These are phyloP conservation scores for Eidolon dupreanum DNA, from an alignment of 2,797 vertebrate species.

Conservation along the genomic window DNA sequence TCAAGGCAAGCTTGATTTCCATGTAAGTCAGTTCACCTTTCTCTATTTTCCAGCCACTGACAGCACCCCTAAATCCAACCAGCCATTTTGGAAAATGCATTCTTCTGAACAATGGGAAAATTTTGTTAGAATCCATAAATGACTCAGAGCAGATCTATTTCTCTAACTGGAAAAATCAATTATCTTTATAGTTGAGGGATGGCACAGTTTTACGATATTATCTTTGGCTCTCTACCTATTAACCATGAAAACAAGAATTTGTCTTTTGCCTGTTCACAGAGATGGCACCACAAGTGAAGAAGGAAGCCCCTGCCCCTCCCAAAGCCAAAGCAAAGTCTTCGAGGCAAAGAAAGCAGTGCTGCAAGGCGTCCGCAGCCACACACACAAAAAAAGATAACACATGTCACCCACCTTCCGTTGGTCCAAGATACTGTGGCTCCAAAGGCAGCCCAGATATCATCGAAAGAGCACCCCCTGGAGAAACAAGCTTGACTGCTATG, in stretches of 20 bases:
- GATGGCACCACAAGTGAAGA: too few relatives aligned
- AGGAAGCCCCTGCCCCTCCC: too few relatives aligned
- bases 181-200: background rate
- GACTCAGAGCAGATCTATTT: background rate
- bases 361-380: too few relatives aligned
- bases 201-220: background rate
- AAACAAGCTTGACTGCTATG: too few relatives aligned
- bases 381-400: too few relatives aligned
- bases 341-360: too few relatives aligned
- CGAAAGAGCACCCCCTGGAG: too few relatives aligned
- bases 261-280: background rate
- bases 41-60: background rate
- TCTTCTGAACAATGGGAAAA: background rate
- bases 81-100: background rate
- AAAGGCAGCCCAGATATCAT: too few relatives aligned
- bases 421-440: too few relatives aligned
- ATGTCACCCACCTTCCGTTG: too few relatives aligned
- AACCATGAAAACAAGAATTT: slow-evolving; percentile 6
- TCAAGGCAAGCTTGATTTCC: background rate
- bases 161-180: background rate
- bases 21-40: background rate
- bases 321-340: too few relatives aligned
- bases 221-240: background rate
- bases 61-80: background rate
- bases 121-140: background rate